Conservation (phyloP, 2,888 invertebrate genomes). For the Clunio marinus region DNA sequence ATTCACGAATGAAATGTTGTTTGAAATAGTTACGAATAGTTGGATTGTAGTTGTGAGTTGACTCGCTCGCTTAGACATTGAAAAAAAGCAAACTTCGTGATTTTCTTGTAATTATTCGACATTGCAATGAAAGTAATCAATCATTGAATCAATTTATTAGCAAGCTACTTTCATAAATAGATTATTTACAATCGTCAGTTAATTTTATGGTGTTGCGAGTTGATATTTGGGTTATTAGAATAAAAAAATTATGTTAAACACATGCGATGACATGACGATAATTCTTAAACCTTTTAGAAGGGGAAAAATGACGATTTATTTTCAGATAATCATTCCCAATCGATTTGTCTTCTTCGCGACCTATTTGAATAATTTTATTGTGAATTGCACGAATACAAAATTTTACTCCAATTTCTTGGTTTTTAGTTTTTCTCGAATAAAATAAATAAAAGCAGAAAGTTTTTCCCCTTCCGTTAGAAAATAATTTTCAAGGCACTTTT, state of each 20-base stretch:
- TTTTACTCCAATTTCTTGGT: background rate
- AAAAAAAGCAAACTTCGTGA: too few relatives aligned
- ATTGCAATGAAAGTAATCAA: too few relatives aligned
- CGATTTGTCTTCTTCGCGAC: background rate
- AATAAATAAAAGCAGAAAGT: too few relatives aligned
- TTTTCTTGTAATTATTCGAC: too few relatives aligned
- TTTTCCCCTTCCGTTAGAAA: background rate
- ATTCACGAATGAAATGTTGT: too few relatives aligned
- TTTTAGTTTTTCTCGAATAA: background rate
- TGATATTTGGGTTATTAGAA: conserved; percentile 14
- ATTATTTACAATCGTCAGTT: background rate
- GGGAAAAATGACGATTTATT: background rate
- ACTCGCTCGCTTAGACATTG: too few relatives aligned
- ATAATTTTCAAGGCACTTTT: conserved; percentile 9
- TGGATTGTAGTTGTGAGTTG: too few relatives aligned
- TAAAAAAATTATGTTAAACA: background rate
- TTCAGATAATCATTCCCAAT: background rate
- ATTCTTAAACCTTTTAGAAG: too few relatives aligned
- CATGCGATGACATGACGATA: background rate
- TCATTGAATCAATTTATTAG: too few relatives aligned
- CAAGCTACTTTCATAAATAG: too few relatives aligned
- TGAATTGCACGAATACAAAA: background rate
- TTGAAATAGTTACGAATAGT: too few relatives aligned
- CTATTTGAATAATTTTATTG: conserved; percentile 1
- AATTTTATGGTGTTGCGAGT: too few relatives aligned